phyloP scores from a whole-genome alignment of 2,888 invertebrate genomes.

The Hoplodrina blanda region DNA sequence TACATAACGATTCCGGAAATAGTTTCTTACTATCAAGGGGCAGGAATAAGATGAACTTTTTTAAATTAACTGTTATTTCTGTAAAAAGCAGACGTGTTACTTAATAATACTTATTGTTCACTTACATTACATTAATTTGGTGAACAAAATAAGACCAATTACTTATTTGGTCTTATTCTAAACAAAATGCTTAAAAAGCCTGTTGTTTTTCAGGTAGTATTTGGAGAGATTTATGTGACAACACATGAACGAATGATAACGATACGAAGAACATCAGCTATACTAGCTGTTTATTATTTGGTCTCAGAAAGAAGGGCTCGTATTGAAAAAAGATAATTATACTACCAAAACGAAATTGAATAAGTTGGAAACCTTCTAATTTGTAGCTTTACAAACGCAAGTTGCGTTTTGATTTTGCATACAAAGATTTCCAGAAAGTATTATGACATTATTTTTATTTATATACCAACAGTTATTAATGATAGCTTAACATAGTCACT shows the following conservation, averaged over 20 bases:
- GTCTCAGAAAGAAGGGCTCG: neutral
- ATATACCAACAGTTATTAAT: neutral
- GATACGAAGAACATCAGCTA: too few relatives aligned
- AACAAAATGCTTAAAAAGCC: too few relatives aligned
- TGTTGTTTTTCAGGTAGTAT: too few relatives aligned
- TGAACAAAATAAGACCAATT: too few relatives aligned
- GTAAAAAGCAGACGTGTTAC: too few relatives aligned
- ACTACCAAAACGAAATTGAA: neutral
- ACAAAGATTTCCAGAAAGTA: neutral
- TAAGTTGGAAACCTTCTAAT: neutral
- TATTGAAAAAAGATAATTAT: neutral
- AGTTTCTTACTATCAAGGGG: neutral
- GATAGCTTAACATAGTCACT: too few relatives aligned
- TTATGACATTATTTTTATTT: neutral
- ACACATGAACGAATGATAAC: neutral
- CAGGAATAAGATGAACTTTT: neutral
- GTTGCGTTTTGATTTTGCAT: slow-evolving; percentile 19
- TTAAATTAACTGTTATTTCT: too few relatives aligned
- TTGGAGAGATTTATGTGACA: too few relatives aligned
- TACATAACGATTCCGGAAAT: slow-evolving; percentile 1
- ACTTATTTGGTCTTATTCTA: too few relatives aligned
- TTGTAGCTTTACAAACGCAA: slow-evolving; percentile 22
- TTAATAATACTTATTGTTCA: neutral
- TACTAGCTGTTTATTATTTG: too few relatives aligned
- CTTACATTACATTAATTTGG: neutral